A percentile compares a stretch with the other conserved stretches of the same genome.
Evolutionary conservation across 2,797 vertebrate genomes (phyloP).

Genomic region (Semaprochilodus insignis): DNA sequence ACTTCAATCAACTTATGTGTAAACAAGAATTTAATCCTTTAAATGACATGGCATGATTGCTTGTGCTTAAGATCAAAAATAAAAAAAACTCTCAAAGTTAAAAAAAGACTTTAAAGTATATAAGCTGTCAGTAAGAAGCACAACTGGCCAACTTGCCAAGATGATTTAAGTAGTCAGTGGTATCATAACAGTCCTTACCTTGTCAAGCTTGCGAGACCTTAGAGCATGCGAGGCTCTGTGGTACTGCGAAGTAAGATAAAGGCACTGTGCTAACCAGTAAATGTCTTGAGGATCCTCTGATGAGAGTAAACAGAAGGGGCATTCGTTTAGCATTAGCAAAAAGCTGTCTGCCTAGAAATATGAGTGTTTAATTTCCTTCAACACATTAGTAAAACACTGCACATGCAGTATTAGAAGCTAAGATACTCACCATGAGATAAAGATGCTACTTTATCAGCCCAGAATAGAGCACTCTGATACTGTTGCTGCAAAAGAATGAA

Average conservation of each 20-base stretch:
- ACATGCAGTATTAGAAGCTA: neutral
- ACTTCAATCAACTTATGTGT: too few relatives aligned
- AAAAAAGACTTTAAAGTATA: neutral
- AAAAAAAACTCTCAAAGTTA: too few relatives aligned
- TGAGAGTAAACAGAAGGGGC: neutral
- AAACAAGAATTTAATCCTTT: too few relatives aligned
- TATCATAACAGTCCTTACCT: constrained; percentile 76
- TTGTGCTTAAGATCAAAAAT: too few relatives aligned
- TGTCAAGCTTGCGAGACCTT: constrained; percentile 94
- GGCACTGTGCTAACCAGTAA: constrained; percentile 98
- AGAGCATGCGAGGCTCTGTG: constrained; percentile 97
- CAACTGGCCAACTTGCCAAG: neutral
- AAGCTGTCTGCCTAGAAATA: neutral
- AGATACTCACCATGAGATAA: constrained; percentile 91
- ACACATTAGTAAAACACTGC: too few relatives aligned
- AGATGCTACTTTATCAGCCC: constrained; percentile 98
- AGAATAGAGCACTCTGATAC: constrained; percentile 99
- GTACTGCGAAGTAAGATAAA: constrained; percentile 97
- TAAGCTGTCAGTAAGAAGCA: neutral
- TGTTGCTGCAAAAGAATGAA: constrained; percentile 86
- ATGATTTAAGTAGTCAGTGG: neutral
- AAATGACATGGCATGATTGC: too few relatives aligned
- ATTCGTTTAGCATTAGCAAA: neutral
- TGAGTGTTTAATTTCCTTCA: neutral
- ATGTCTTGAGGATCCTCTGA: constrained; percentile 96